Evolutionary conservation across 2,113 vertebrate genomes (phyloP).

Genomic region (Grammomys dolichurus): DNA sequence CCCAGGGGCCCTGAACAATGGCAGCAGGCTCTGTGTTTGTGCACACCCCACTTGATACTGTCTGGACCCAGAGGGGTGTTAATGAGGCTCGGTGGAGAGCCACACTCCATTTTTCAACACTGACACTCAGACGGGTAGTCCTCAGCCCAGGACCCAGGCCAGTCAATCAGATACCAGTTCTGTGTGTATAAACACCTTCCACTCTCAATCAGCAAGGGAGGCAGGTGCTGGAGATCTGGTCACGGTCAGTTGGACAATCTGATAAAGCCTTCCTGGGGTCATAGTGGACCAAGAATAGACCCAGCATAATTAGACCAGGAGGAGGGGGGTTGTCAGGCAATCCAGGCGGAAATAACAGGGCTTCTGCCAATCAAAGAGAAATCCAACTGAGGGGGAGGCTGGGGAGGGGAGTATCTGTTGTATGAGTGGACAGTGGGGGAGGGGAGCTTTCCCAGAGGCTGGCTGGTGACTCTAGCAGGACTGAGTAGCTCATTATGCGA

Average conservation of each 20-base stretch:
- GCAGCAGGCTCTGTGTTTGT: not conserved
- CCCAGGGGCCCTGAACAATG: not conserved
- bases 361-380: slow-evolving; percentile 79
- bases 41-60: slow-evolving; percentile 26
- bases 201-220: slow-evolving; percentile 64
- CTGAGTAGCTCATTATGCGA: slow-evolving; percentile 72
- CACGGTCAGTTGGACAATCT: slow-evolving; percentile 81
- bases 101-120: slow-evolving; percentile 77
- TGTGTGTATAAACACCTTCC: slow-evolving; percentile 72
- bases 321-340: slow-evolving; percentile 71
- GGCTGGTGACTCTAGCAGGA: slow-evolving; percentile 62
- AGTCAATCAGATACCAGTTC: slow-evolving; percentile 73
- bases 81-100: slow-evolving; percentile 68
- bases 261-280: slow-evolving; percentile 81
- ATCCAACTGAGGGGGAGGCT: slow-evolving; percentile 9
- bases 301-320: slow-evolving; percentile 78
- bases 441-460: slow-evolving; percentile 68
- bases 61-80: slow-evolving; percentile 59
- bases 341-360: slow-evolving; percentile 76
- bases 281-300: slow-evolving; percentile 51
- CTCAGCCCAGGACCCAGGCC: slow-evolving; percentile 31
- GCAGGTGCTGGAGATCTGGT: slow-evolving; percentile 80
- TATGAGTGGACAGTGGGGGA: slow-evolving; percentile 70
- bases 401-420: not conserved
- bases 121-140: slow-evolving; percentile 63